Evolutionary conservation across 2,797 vertebrate genomes (phyloP).

Genomic region (Pseudochaenichthys georgianus): DNA sequence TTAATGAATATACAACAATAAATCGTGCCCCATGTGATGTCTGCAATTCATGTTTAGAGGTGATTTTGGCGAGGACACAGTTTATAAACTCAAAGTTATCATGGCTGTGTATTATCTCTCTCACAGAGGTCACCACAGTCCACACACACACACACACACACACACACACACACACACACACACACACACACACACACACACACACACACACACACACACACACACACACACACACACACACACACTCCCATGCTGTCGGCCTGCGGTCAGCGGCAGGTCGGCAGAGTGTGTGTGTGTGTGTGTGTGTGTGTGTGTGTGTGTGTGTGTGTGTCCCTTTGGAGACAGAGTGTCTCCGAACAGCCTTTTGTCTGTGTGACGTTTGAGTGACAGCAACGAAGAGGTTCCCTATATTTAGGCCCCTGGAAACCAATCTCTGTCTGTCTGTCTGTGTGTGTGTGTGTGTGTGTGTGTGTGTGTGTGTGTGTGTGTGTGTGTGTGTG

Average conservation of each 20-base stretch:
- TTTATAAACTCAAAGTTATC: slow-evolving; percentile 25
- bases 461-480: too few relatives aligned
- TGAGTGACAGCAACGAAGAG: slow-evolving; percentile 81
- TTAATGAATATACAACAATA: not conserved
- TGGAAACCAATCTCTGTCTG: slow-evolving; percentile 77
- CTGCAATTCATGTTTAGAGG: not conserved
- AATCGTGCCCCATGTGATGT: not conserved
- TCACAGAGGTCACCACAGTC: slow-evolving; percentile 32
- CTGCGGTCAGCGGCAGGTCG: slow-evolving; percentile 71
- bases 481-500: too few relatives aligned
- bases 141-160: slow-evolving; percentile 19
- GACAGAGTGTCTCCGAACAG: slow-evolving; percentile 71
- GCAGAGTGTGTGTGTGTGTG: slow-evolving; percentile 29
- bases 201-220: too few relatives aligned
- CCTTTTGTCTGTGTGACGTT: slow-evolving; percentile 76
- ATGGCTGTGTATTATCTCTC: slow-evolving; percentile 28
- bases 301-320: too few relatives aligned
- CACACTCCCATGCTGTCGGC: slow-evolving; percentile 45
- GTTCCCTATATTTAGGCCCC: slow-evolving; percentile 82
- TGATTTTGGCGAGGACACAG: not conserved
- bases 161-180: slow-evolving; percentile 31
- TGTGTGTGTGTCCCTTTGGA: slow-evolving; percentile 34
- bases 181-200: slow-evolving; percentile 5
- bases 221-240: too few relatives aligned
- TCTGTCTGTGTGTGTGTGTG: too few relatives aligned